phyloP scores from a whole-genome alignment of 2,113 vertebrate species.

The Neotoma lepida region DNA sequence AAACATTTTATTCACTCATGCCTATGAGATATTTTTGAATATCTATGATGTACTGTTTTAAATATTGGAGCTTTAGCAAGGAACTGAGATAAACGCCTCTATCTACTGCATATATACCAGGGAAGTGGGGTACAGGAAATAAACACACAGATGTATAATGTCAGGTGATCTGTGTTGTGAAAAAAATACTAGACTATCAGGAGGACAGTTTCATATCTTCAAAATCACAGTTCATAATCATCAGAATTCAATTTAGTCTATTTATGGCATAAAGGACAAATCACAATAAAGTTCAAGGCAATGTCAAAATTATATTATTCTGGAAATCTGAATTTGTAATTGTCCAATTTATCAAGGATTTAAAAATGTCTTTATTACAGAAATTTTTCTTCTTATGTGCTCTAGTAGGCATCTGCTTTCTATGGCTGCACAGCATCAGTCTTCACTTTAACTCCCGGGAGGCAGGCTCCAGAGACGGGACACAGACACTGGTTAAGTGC shows the following conservation, averaged over 20 bases:
- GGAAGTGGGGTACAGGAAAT: background rate
- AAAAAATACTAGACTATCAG: background rate
- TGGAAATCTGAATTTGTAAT: constrained; percentile 24
- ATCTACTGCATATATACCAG: background rate
- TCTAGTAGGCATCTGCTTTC: background rate
- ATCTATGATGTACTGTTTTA: constrained; percentile 6
- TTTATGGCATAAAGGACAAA: background rate
- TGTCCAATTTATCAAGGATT: constrained; percentile 20
- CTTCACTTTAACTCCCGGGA: background rate
- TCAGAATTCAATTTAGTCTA: constrained; percentile 9
- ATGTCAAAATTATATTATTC: constrained; percentile 28
- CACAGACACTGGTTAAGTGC: background rate
- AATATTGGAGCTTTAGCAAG: background rate
- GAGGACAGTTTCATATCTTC: constrained; percentile 5
- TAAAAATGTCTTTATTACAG: constrained; percentile 10
- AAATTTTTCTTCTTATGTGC: background rate
- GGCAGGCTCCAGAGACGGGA: background rate
- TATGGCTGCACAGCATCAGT: background rate
- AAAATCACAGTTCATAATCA: constrained; percentile 26
- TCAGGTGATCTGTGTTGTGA: background rate
- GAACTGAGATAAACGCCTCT: background rate
- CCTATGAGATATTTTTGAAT: constrained; percentile 32
- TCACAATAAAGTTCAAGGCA: constrained; percentile 3
- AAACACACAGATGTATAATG: background rate
- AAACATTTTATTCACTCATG: constrained; percentile 3